Base-by-base conservation (phyloP, 2,113 vertebrate species). In the Thomomys bottae region DNA sequence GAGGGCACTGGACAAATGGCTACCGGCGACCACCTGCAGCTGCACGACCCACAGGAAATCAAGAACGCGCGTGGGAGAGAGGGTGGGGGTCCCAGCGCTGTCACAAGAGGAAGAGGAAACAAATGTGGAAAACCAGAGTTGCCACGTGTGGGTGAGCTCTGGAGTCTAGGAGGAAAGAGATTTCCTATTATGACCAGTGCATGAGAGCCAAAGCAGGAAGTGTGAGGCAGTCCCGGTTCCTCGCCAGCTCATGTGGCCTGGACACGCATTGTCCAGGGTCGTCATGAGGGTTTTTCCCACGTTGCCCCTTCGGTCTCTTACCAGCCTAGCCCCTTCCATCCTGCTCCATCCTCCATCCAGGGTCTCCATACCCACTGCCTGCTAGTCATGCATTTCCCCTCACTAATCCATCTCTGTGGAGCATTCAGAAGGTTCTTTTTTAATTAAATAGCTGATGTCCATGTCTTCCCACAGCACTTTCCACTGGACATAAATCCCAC, bases 151-250 rank as follows among this genome's bases (percentile, higher is more conserved):
- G 45, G 24, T 61, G 8, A 7, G 5, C 2, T 9, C 38, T 54
- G 15, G 49, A 23, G n/a, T 0, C 1, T 36, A 1, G 45, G 23
- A 34, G 1, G 28, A 81, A 8, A 32, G 20, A 32, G 1, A 28
- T 15, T 49, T 61, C 68, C 1, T 26, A 30, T 2, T 32, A 5
- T 0, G n/a, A 42, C 15, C n/a, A 82, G 49, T 59, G 32, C 45
- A 10, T 8, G 57, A 17, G 36, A 34, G 78, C 40, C 4, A 68
- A 36, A 42, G 8, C 3, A 32, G 40, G 63, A 84, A 45, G 23
- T 10, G 4, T 11, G 28, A 5, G 21, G 9, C 26, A 66, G 11
- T n/a, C 40, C 61, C 45, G 6, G 21, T 9, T 14, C n/a, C 8
- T 63, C 54, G n/a, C 63, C 28, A 54, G 3, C 7, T 75, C 15